phyloP scores from a whole-genome alignment of 2,888 invertebrate species.

The Quadroppia sp. region DNA sequence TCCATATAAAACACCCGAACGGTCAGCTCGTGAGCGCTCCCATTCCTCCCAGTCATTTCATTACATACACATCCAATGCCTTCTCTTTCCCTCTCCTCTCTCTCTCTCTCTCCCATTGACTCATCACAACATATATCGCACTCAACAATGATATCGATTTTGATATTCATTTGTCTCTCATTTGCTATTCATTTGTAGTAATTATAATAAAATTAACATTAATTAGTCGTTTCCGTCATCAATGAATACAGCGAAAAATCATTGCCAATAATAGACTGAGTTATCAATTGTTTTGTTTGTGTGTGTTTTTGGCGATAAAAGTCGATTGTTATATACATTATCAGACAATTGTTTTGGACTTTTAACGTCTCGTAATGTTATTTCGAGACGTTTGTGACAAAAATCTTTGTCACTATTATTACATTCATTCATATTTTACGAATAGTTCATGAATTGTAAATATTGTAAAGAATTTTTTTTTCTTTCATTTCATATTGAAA shows the following conservation, averaged over 20 bases:
- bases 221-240: neutral
- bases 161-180: no score
- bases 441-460: neutral
- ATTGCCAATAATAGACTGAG: neutral
- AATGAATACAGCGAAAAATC: neutral
- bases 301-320: neutral
- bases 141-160: no score
- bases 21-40: neutral
- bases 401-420: neutral
- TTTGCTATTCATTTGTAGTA: no score
- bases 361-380: neutral
- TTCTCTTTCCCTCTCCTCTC: no score
- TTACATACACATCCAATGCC: no score
- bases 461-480: no score
- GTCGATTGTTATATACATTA: neutral
- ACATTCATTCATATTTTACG: neutral
- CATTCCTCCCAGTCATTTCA: neutral
- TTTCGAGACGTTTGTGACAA: neutral
- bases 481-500: no score
- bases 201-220: no score
- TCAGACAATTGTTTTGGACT: neutral
- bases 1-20: neutral
- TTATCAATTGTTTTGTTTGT: neutral
- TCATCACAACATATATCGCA: no score
- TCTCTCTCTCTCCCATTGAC: no score